Base-by-base conservation (phyloP, 2,888 invertebrate species). In the Dryococelus australis region DNA sequence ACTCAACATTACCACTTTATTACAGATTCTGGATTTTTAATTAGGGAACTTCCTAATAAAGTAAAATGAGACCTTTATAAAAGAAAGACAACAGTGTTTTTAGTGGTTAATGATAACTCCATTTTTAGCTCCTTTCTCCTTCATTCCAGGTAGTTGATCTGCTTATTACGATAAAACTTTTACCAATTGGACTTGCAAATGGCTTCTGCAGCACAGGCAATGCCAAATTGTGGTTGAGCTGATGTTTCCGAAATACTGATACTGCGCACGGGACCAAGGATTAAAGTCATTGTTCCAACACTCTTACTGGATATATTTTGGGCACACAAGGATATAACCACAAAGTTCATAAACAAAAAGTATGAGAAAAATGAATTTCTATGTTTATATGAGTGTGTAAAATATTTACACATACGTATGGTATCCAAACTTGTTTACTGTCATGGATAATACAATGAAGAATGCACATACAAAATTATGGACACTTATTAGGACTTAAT, bases 1-100 rank as follows among this genome's bases (percentile, higher is more conserved):
- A 87, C 87, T 88, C 88, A 88, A 88, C 87, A 87, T 87, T 86
- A 84, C 84, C 86, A 86, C 86, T 87, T 88, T 87, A 87, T 88
- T 87, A 87, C 87, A 87, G 79, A 51, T 88, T 88, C 87, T 87
- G 87, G 86, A 88, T 85, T 86, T 87, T 81, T 87, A 87, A 87
- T 85, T 65, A 88, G 88, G 84, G 86, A 85, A 85, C 87, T 87
- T 88, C 88, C 87, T 88, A 87, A 87, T 87, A 88, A 88, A 88
- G 88, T 87, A 88, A 88, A 87, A 87, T 86, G 84, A 88, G 88
- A 88, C 79, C 87, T 88, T 88, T 87, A 85, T 88, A 87, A 88
- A 87, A 84, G 86, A 86, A 51, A 47, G 16, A 13, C 10, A 47
- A 47, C 8, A 47, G 9, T 13, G 47, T 47, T 47, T 47, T 47